Base-by-base conservation (phyloP, 2,888 invertebrate species). In the Thelaira solivaga region DNA sequence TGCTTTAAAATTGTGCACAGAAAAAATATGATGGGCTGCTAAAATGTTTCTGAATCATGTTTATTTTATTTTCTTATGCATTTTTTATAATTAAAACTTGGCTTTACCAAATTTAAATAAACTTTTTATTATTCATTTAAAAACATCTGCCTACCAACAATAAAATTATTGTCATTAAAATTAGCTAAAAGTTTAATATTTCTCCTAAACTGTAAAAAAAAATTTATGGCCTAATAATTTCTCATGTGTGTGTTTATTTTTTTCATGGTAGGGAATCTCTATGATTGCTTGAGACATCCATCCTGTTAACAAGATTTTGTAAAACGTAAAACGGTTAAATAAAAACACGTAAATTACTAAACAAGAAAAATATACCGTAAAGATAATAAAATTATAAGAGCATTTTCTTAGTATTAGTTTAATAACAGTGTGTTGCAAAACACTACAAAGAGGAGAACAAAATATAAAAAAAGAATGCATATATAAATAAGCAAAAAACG, bases 191-290 rank as follows among this genome's bases (percentile, higher is more conserved):
- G 57, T 57, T 57, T 36, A 55, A 18, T 8, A 36, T 31, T 31
- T 43, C 16, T 26, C 31, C 24, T 49, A 18, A 31, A 39, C 13
- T 51, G 41, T 1, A 24, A 36, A 51, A 51, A 57, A 22, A 20
- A 73, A 22, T 78, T 78, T 74, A 73, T 78, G 74, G 78, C 74
- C 78, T 74, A 74, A 78, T 78, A 69, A 78, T 73, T 77, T 64
- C 26, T 26, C 13, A 65, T 8, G 24, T 26, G n/a, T n/a, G n/a
- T 26, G 26, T 36, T 16, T 11, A 31, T 34, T 29, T n/a, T 29
- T 43, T 59, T 67, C 53, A 72, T 62, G 76, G 24, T 72, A 49
- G 67, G 67, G 47, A 67, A 62, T 43, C 45, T 51, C 4, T 36
- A 41, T 41, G 29, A 73, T 31, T 59, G 26, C 26, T 59, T 34